Evolutionary conservation across 2,888 invertebrate species (phyloP), one percentile per base, ranked within the genome.

Genomic region (Carcina quercana): DNA sequence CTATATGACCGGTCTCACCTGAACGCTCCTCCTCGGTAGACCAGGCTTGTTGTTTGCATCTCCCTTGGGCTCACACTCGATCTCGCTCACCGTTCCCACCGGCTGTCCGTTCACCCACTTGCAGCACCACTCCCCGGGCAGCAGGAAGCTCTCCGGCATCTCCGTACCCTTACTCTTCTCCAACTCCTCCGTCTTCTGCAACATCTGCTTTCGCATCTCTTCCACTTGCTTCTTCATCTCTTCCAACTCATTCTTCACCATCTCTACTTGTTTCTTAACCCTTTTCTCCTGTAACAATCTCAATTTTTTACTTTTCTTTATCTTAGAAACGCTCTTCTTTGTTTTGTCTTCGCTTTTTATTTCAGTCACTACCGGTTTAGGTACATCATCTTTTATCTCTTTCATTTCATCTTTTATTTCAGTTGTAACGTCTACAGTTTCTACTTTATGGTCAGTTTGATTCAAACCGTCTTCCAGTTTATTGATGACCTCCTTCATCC

Each of bases 41-140:
- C 76, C 80, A 1, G 73, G 71, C 37, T 76, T 80, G 25, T 70
- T 76, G 13, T 48, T 52, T 0, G 45, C 50, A 28, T 84, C 83
- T 1, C 30, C 27, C 25, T 80, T 79, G 1, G 66, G 58, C 17
- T 85, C 69, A 2, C 50, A 42, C 34, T 67, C 70, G 14, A 87
- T 56, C 45, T 82, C 79, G 52, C 74, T 55, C 60, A 86, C 84
- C 5, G 59, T 60, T 0, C 91, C 91, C 24, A 89, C 86, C 0
- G 91, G 91, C 53, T 87, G 87, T 17, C 90, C 90, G 44, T 90
- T 88, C n/a, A 88, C 78, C 91, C 91, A 91, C 43, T 85, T 87
- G 47, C 86, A 89, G 41, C 87, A 86, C 89, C 89, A 89, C 58
- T 88, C 88, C 1, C 86, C 86, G n/a, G 76, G 70, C 47, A 68